Conservation (phyloP, 2,113 vertebrate species). For the Chauna torquata region DNA sequence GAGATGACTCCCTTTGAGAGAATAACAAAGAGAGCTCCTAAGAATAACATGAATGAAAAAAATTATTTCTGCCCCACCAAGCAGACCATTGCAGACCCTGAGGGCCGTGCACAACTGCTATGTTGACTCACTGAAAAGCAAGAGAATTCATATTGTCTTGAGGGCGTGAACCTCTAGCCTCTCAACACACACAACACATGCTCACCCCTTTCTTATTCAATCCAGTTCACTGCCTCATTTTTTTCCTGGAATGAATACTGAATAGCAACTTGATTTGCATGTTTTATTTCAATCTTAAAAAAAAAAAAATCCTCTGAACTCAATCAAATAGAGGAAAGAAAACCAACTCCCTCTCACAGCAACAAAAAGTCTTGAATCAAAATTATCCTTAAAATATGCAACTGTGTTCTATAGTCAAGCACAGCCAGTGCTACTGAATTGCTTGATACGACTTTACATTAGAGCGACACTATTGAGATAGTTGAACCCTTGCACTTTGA, state of each 20-base stretch:
- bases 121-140: slow-evolving; percentile 10
- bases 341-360: background rate
- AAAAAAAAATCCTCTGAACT: background rate
- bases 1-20: background rate
- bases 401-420: background rate
- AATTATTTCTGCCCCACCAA: background rate
- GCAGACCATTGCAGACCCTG: background rate
- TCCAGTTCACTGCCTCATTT: background rate
- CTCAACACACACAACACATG: background rate
- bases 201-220: background rate
- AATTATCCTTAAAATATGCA: background rate
- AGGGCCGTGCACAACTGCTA: background rate
- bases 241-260: background rate
- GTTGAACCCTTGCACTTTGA: background rate
- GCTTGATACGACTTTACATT: background rate
- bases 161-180: background rate
- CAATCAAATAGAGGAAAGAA: background rate
- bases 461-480: background rate
- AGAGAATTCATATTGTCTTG: slow-evolving; percentile 2
- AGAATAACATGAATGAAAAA: slow-evolving; percentile 40
- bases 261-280: background rate
- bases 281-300: background rate
- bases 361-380: background rate
- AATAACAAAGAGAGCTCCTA: background rate
- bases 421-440: background rate